These are phyloP conservation scores for Sturmia bella DNA, from an alignment of 2,888 invertebrate species.

Conservation along the genomic window DNA sequence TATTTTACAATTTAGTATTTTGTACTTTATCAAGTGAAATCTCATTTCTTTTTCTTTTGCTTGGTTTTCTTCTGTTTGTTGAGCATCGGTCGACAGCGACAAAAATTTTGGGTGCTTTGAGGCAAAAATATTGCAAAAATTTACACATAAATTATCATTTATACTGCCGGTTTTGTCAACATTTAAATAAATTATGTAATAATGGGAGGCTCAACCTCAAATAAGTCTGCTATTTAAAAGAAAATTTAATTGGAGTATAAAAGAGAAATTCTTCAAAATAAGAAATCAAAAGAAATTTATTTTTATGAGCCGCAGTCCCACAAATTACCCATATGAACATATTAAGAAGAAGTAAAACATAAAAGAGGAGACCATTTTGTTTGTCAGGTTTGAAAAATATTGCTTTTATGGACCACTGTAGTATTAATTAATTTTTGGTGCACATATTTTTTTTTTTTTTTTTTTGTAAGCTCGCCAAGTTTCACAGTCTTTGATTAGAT, in stretches of 20 bases:
- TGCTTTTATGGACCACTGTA: too few relatives aligned
- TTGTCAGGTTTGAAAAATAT: too few relatives aligned
- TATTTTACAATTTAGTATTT: constrained; percentile 57
- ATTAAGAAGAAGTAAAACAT: too few relatives aligned
- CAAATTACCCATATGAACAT: too few relatives aligned
- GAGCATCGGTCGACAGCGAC: constrained; percentile 7
- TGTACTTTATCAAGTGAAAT: constrained; percentile 28
- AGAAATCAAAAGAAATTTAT: too few relatives aligned
- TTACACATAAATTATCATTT: constrained; percentile 69
- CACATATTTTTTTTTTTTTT: too few relatives aligned
- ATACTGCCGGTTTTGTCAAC: constrained; percentile 62
- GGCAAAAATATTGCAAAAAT: constrained; percentile 53
- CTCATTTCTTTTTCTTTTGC: constrained; percentile 17
- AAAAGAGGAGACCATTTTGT: too few relatives aligned
- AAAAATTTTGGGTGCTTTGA: constrained; percentile 36
- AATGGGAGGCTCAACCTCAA: constrained; percentile 37
- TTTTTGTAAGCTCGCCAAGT: too few relatives aligned
- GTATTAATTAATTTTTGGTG: too few relatives aligned
- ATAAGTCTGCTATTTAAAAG: constrained; percentile 10
- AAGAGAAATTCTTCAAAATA: constrained; percentile 1
- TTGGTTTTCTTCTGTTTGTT: constrained; percentile 1
- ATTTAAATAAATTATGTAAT: constrained; percentile 41
- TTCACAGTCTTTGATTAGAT: too few relatives aligned
- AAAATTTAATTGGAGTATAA: not conserved
- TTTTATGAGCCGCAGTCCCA: too few relatives aligned